Percentiles rank a stretch among this genome's conserved stretches.
Conservation (phyloP, 2,797 vertebrate genomes). For the Antrozous pallidus region DNA sequence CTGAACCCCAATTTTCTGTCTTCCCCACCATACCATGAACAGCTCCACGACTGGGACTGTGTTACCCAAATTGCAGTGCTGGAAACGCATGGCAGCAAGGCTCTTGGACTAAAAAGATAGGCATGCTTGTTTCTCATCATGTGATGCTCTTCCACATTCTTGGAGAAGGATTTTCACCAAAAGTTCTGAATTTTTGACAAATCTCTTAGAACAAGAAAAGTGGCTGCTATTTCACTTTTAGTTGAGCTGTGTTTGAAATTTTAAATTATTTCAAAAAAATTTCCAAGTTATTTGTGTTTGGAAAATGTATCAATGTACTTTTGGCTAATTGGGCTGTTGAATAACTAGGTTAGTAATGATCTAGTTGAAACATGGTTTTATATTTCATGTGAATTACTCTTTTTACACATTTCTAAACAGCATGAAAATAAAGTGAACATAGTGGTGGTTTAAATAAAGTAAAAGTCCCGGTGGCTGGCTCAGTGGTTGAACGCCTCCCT, state of each 20-base stretch:
- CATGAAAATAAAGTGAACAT: background rate
- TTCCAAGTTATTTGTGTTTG: background rate
- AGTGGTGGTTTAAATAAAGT: slow-evolving; percentile 1
- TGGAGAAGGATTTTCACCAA: background rate
- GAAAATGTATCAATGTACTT: background rate
- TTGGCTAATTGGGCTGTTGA: background rate
- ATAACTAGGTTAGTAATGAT: background rate
- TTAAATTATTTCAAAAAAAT: background rate
- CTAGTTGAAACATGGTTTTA: background rate
- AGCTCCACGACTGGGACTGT: background rate
- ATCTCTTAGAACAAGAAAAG: background rate
- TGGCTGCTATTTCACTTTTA: background rate
- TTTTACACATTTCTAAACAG: background rate
- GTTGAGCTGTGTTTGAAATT: background rate
- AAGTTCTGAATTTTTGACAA: background rate
- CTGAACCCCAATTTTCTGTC: background rate
- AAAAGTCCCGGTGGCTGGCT: background rate
- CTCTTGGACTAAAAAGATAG: background rate
- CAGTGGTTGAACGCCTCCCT: no score
- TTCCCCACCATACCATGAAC: background rate
- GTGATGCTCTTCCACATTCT: background rate
- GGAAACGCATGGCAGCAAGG: background rate
- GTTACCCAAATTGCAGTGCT: background rate
- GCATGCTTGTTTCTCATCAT: background rate
- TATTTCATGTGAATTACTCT: slow-evolving; percentile 14